Base-by-base conservation (phyloP, 2,888 invertebrate genomes). In the Phania funesta region DNA sequence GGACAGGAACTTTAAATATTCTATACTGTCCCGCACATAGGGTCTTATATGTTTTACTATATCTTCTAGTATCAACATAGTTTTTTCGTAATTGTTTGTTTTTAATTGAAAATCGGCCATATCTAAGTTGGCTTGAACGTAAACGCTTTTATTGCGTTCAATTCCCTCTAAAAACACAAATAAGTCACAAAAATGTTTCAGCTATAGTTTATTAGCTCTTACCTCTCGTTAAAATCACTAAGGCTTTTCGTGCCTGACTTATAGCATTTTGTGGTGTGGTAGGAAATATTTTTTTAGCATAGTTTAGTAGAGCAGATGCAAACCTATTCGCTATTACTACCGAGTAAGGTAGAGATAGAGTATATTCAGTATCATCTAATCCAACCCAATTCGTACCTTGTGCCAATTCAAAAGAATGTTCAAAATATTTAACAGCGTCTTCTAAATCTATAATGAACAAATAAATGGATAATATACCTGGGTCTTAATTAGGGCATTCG, bases 61-160 rank as follows among this genome's bases (percentile, higher is more conserved):
- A 81, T 85, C 86, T 29, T 86, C 84, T 29, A 89, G 80, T 20
- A 86, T 82, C n/a, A 80, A 83, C 60, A 86, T 80, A 1, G 88
- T 87, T 3, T 50, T 67, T 7, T 85, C 84, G 46, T 80, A 87
- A 22, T 87, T 84, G 20, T 83, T 79, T 4, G 67, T 75, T 22
- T 88, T 87, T 80, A 88, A 85, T 1, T 87, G 84, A 16, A 87
- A 87, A 48, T 80, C 83, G 1, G 87, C 86, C 0, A 86, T 77
- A 48, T 86, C 84, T 46, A 89, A 44, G 16, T 85, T 85, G 1
- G 86, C 86, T 0, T 85, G 84, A 26, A 85, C 85, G 58, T 86
- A 88, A 13, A 87, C 84, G 18, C 79, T 83, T 75, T 86, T 80
- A 70, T 89, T 86, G 48, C 84, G 84, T 4, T 86, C 83, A 0